A percentile compares a stretch with the other conserved stretches of the same genome.
phyloP scores from a whole-genome alignment of 2,888 invertebrate species.

The Oscheius sp. region DNA sequence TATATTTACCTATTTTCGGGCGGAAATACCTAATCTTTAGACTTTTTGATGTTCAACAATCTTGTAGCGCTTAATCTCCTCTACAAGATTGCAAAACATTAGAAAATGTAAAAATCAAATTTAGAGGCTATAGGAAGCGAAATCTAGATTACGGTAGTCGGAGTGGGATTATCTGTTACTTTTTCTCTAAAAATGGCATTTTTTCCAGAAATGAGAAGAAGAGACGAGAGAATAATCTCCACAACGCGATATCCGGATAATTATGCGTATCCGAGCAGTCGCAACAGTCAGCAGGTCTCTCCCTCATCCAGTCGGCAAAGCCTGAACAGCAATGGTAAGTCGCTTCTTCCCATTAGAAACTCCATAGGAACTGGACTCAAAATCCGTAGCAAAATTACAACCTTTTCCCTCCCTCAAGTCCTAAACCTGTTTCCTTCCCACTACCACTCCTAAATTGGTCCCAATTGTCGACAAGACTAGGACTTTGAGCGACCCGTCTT shows the following conservation, averaged over 20 bases:
- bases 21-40: too few species aligned
- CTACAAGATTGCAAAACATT: too few species aligned
- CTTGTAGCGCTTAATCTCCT: too few species aligned
- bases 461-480: too few species aligned
- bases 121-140: too few species aligned
- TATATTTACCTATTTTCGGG: too few species aligned
- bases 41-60: too few species aligned
- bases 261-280: not conserved
- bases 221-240: conserved; percentile 9
- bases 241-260: not conserved
- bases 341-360: not conserved
- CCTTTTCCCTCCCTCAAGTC: not conserved
- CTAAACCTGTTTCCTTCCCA: not conserved
- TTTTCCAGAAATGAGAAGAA: conserved; percentile 8
- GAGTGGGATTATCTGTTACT: too few species aligned
- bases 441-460: not conserved
- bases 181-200: too few species aligned
- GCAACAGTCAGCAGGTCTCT: conserved; percentile 12
- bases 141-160: too few species aligned
- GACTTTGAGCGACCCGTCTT: too few species aligned
- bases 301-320: conserved; percentile 29
- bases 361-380: not conserved
- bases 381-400: not conserved
- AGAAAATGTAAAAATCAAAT: too few species aligned
- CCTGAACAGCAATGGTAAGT: conserved; percentile 22